Percentiles rank a stretch among this genome's conserved stretches.
Conservation (phyloP, 2,888 invertebrate genomes). For the Drosophila anceps region DNA sequence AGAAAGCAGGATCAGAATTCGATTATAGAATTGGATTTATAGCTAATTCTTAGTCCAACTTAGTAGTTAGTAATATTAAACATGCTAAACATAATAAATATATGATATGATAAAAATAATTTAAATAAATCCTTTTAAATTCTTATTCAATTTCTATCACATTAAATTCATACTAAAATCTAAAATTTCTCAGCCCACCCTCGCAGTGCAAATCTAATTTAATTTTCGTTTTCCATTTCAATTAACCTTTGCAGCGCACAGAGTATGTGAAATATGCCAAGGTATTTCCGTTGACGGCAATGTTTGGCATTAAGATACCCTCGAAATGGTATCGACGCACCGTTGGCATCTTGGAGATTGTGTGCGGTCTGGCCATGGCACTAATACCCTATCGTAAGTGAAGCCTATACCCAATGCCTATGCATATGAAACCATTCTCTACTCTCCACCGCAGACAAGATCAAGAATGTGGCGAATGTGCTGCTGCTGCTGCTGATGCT, state of each 20-base stretch:
- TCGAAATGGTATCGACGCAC: conserved; percentile 96
- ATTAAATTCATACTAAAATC: neutral
- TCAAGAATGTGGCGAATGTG: conserved; percentile 95
- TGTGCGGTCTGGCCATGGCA: conserved; percentile 93
- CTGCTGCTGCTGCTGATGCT: conserved; percentile 93
- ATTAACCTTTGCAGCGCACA: conserved; percentile 89
- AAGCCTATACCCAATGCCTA: neutral
- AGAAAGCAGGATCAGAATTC: too few species aligned
- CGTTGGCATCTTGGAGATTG: conserved; percentile 93
- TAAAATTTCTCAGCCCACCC: neutral
- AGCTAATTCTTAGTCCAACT: too few species aligned
- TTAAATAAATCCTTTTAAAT: neutral
- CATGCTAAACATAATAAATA: too few species aligned
- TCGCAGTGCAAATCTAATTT: neutral
- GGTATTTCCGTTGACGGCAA: conserved; percentile 93
- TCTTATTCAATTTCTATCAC: neutral
- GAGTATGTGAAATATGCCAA: conserved; percentile 98
- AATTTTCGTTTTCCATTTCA: conserved; percentile 2
- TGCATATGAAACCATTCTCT: neutral
- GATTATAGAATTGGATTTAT: too few species aligned
- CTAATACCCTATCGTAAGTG: conserved; percentile 93
- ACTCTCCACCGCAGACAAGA: conserved; percentile 87
- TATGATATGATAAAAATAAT: too few species aligned
- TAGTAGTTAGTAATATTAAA: too few species aligned
- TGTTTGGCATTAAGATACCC: conserved; percentile 93